Conservation (phyloP, 1,140 invertebrate species). For the Hesperophylax magnus region DNA sequence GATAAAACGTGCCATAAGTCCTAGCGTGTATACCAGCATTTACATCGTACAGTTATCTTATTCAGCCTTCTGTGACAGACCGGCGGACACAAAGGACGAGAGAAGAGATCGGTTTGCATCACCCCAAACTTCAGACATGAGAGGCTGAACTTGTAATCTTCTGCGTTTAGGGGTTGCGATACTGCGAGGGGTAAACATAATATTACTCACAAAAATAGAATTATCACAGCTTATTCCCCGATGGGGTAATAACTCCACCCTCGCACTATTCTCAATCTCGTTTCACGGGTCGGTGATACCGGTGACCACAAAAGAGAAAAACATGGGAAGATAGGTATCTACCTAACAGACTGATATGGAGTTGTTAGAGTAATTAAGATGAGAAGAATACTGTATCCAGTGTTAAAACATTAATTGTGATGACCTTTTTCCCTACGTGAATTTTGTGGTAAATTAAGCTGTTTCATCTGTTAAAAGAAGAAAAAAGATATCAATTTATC, state of each 20-base stretch:
- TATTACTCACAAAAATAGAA: neutral
- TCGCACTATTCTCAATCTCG: neutral
- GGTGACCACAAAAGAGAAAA: neutral
- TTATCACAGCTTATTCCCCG: conserved; percentile 3
- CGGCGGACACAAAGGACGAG: neutral
- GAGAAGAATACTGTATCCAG: no score
- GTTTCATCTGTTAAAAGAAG: no score
- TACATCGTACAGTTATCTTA: conserved; percentile 13
- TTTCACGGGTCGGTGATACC: neutral
- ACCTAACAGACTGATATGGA: no score
- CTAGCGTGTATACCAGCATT: no score
- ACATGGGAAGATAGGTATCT: no score
- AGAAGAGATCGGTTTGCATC: neutral
- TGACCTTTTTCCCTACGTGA: no score
- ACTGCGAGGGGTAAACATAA: conserved; percentile 12
- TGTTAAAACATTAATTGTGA: no score
- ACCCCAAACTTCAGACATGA: conserved; percentile 15
- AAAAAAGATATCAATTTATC: no score
- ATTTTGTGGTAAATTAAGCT: no score
- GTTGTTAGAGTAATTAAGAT: no score
- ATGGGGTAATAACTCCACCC: neutral
- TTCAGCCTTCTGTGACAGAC: conserved; percentile 29
- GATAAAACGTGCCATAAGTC: no score
- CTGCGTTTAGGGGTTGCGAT: neutral
- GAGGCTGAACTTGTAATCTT: conserved; percentile 7